Conservation (phyloP, 2,888 invertebrate species). For the Tetropium fuscum region DNA sequence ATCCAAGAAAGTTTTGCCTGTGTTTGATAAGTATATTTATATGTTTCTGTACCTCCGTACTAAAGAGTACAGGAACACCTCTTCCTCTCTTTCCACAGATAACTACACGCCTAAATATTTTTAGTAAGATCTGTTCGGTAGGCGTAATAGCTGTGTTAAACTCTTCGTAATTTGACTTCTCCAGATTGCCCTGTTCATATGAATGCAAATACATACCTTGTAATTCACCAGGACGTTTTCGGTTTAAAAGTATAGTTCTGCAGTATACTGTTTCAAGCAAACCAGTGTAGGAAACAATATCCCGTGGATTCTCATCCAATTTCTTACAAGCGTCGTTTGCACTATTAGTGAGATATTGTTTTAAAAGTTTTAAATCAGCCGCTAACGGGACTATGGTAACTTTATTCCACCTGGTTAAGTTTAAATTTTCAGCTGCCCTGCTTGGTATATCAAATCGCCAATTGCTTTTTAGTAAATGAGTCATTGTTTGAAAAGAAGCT, state of each 20-base stretch:
- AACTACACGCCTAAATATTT: background rate
- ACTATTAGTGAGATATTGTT: background rate
- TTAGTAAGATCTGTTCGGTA: background rate
- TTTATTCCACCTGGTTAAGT: background rate
- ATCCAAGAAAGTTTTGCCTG: background rate
- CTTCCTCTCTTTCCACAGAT: background rate
- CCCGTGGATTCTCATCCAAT: background rate
- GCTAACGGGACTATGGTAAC: background rate
- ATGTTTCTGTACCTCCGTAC: background rate
- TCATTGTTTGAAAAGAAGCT: background rate
- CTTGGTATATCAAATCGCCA: background rate
- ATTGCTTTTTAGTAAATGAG: background rate
- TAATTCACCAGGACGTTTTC: background rate
- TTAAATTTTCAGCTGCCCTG: background rate
- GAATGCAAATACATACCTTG: background rate
- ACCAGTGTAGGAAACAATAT: background rate
- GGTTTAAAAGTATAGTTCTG: background rate
- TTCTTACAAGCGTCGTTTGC: background rate
- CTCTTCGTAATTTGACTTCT: no score
- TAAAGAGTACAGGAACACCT: background rate
- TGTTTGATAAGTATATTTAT: background rate
- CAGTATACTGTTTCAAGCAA: background rate
- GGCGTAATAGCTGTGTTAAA: background rate
- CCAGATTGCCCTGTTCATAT: background rate
- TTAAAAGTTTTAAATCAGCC: background rate